Evolutionary conservation across 92 coral and sea anemone species (phyloP).

Genomic region (Montipora capitata): DNA sequence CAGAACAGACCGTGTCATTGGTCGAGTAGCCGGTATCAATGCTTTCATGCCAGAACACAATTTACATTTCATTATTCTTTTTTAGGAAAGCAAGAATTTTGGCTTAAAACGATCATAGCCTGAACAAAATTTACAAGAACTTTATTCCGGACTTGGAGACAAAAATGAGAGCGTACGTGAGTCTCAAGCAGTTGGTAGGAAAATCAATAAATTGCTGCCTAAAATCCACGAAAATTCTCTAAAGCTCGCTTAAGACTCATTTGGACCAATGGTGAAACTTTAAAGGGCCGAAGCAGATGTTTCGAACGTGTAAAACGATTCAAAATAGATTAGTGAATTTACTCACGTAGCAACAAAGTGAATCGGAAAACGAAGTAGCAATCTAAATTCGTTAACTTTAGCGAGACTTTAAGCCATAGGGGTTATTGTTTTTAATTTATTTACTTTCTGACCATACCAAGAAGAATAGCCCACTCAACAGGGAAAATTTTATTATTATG

Average conservation of each 20-base stretch:
- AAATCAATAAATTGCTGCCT: slow-evolving; percentile 39
- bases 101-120: slow-evolving; percentile 69
- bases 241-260: slow-evolving; percentile 66
- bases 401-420: background rate
- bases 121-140: slow-evolving; percentile 45
- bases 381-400: slow-evolving; percentile 13
- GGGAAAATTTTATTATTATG: slow-evolving; percentile 68
- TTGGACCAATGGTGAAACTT: slow-evolving; percentile 68
- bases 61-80: slow-evolving; percentile 85
- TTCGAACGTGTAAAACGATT: slow-evolving; percentile 26
- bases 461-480: slow-evolving; percentile 51
- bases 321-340: slow-evolving; percentile 41
- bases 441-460: slow-evolving; percentile 31
- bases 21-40: slow-evolving; percentile 51
- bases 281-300: slow-evolving; percentile 53
- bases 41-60: slow-evolving; percentile 90
- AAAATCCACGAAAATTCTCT: slow-evolving; percentile 69
- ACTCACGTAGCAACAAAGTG: background rate
- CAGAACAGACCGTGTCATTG: slow-evolving; percentile 79
- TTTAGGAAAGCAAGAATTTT: slow-evolving; percentile 76
- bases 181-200: slow-evolving; percentile 58
- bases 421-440: slow-evolving; percentile 25
- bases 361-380: background rate
- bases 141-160: slow-evolving; percentile 87
- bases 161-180: slow-evolving; percentile 45